Conservation (phyloP, 2,888 invertebrate species). For the Drosophila helvetica region DNA sequence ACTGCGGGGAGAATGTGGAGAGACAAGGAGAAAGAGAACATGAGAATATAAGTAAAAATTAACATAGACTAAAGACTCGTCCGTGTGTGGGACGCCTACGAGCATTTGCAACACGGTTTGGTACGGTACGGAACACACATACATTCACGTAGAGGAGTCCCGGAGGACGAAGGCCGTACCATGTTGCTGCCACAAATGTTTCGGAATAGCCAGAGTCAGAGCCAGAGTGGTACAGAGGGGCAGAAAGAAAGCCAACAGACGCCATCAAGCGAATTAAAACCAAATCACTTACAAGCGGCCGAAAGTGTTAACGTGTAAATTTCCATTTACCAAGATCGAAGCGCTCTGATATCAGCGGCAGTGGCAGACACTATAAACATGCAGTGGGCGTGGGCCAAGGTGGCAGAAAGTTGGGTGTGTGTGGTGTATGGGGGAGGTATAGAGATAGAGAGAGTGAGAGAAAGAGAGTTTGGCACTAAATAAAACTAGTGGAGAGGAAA, state of each 20-base stretch:
- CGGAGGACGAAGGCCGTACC: slow-evolving; percentile 21
- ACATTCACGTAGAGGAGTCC: slow-evolving; percentile 11
- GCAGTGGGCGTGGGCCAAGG: slow-evolving; percentile 41
- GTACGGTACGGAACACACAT: slow-evolving; percentile 35
- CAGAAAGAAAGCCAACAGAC: slow-evolving; percentile 58
- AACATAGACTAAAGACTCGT: slow-evolving; percentile 71
- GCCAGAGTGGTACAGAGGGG: neutral
- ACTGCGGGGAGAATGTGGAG: slow-evolving; percentile 67
- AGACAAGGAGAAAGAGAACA: slow-evolving; percentile 51
- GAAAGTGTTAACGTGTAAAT: slow-evolving; percentile 83
- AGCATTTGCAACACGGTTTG: slow-evolving; percentile 32
- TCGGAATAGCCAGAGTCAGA: slow-evolving; percentile 2
- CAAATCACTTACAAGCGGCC: slow-evolving; percentile 80
- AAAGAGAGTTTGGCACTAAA: slow-evolving; percentile 44
- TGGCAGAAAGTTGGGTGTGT: slow-evolving; percentile 42
- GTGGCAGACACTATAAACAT: slow-evolving; percentile 62
- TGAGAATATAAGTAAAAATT: slow-evolving; percentile 68
- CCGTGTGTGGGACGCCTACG: slow-evolving; percentile 59
- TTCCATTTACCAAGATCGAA: slow-evolving; percentile 81
- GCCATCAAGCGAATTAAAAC: slow-evolving; percentile 80
- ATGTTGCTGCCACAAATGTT: slow-evolving; percentile 40
- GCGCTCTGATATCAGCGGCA: slow-evolving; percentile 41
- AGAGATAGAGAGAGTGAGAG: slow-evolving; percentile 8
- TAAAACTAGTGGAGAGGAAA: slow-evolving; percentile 61
- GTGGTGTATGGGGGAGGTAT: neutral